Conservation (phyloP, 1,140 invertebrate species). For the Drosophila serrata region DNA sequence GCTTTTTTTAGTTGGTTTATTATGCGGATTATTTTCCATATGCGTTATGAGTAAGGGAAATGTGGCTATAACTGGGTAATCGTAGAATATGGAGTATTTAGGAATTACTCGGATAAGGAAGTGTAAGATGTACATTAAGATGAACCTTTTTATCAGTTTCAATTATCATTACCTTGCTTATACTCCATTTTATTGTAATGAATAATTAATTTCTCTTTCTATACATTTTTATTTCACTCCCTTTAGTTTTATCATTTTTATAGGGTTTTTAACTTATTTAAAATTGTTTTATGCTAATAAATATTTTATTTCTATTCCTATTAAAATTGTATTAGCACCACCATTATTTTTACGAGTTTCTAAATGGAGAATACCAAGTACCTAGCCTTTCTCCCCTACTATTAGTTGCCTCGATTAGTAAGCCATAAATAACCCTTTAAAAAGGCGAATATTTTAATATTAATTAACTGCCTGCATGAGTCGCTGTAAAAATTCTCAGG, state of each 20-base stretch:
- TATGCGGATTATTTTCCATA: conserved; percentile 37
- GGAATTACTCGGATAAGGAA: background rate
- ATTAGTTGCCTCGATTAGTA: background rate
- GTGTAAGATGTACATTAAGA: no score
- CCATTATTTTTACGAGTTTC: background rate
- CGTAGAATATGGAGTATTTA: no score
- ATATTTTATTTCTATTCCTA: background rate
- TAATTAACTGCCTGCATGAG: conserved; percentile 12
- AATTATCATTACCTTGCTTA: no score
- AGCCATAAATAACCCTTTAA: conserved; percentile 23
- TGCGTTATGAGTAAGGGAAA: conserved; percentile 23
- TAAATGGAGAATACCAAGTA: background rate
- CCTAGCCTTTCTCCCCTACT: no score
- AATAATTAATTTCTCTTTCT: background rate
- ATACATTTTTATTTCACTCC: background rate
- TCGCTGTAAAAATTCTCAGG: background rate
- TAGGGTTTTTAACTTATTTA: background rate
- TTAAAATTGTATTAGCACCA: background rate
- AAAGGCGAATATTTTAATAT: conserved; percentile 14
- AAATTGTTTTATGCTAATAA: background rate
- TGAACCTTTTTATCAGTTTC: no score
- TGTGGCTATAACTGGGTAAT: background rate
- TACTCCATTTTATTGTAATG: no score
- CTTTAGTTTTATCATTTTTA: no score
- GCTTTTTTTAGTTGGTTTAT: conserved; percentile 8